Percentiles rank a stretch among this genome's conserved stretches.
phyloP scores from a whole-genome alignment of 2,113 vertebrate species.

The Callorhinus ursinus region DNA sequence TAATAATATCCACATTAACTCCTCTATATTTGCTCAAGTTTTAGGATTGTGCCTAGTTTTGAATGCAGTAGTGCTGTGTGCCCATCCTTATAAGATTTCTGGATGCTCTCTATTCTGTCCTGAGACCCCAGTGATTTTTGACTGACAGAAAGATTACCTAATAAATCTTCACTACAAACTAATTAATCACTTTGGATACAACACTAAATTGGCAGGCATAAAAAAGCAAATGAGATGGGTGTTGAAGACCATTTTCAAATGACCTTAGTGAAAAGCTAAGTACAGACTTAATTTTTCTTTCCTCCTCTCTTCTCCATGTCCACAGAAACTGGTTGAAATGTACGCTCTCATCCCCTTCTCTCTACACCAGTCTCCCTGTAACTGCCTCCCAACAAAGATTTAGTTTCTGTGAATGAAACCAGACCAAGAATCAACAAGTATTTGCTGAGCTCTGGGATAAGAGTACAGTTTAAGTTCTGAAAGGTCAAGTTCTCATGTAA shows the following conservation, averaged over 20 bases:
- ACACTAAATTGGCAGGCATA: conserved; percentile 85
- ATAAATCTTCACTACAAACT: conserved; percentile 87
- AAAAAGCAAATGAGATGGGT: conserved; percentile 87
- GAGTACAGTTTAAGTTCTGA: not conserved
- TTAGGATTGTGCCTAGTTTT: conserved; percentile 38
- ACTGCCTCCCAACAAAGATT: not conserved
- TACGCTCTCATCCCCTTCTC: rapidly evolving
- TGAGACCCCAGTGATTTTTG: conserved; percentile 81
- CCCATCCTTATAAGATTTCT: conserved; percentile 74
- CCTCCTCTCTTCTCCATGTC: not conserved
- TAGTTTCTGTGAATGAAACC: rapidly evolving
- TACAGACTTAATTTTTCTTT: conserved; percentile 65
- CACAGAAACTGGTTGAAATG: not conserved
- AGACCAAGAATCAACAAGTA: not conserved
- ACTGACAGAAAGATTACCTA: conserved; percentile 88
- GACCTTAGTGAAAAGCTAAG: conserved; percentile 86
- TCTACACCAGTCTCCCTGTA: rapidly evolving
- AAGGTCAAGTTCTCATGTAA: rapidly evolving
- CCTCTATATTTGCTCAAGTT: not conserved
- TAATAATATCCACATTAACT: conserved; percentile 46
- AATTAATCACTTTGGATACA: conserved; percentile 89
- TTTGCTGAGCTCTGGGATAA: not conserved
- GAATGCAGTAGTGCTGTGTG: conserved; percentile 61
- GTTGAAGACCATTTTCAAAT: conserved; percentile 83
- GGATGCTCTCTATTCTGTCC: conserved; percentile 66